Percentiles rank a stretch among this genome's conserved stretches.
Conservation (phyloP, 2,113 vertebrate species). For the Xenopus borealis region DNA sequence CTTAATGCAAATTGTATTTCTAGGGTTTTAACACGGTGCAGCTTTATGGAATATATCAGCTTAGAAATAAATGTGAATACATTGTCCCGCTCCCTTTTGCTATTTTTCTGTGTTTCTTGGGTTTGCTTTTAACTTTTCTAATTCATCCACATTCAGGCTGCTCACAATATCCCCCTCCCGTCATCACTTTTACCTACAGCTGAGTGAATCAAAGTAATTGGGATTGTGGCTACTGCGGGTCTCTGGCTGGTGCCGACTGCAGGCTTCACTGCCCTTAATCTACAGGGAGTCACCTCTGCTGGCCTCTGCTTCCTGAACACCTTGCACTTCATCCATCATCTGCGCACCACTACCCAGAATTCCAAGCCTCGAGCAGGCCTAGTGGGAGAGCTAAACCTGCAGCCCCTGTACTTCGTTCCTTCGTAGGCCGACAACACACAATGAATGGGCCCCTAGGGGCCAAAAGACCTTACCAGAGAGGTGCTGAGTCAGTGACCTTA, state of each 20-base stretch:
- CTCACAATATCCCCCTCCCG: constrained; percentile 17
- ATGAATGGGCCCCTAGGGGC: constrained; percentile 27
- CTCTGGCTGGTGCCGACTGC: constrained; percentile 24
- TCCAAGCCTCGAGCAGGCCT: neutral
- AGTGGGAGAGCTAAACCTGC: constrained; percentile 17
- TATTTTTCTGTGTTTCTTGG: neutral
- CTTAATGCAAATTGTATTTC: neutral
- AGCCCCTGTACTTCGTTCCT: constrained; percentile 10
- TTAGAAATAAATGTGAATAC: too few species aligned
- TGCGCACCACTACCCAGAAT: constrained; percentile 34
- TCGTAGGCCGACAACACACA: constrained; percentile 3
- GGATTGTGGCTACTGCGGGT: constrained; percentile 30
- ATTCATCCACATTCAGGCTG: neutral
- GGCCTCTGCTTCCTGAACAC: constrained; percentile 35
- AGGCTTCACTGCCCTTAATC: constrained; percentile 45
- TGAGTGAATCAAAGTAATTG: constrained; percentile 42
- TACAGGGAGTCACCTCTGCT: constrained; percentile 43
- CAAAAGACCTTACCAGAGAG: constrained; percentile 19
- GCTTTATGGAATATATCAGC: neutral
- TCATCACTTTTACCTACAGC: constrained; percentile 10
- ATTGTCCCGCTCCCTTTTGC: neutral
- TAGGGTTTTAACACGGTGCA: neutral
- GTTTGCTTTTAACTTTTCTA: neutral
- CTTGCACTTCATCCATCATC: constrained; percentile 42
- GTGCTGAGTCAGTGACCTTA: constrained; percentile 27